Conservation (phyloP, 1,140 invertebrate genomes). For the Euura saliciscinereae region DNA sequence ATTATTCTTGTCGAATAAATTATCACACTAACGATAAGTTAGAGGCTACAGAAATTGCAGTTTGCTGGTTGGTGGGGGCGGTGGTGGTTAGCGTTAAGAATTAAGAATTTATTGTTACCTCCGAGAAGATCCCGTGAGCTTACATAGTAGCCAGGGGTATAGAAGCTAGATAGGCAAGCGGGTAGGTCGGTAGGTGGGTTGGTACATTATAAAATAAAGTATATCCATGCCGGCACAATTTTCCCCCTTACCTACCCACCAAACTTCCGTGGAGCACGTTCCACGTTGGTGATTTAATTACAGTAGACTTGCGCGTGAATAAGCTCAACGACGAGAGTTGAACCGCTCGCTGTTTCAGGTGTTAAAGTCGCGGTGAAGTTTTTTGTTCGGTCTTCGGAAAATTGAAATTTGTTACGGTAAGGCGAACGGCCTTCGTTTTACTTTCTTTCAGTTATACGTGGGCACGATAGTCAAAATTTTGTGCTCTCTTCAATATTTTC, state of each 20-base stretch:
- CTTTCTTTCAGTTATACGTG: too few species aligned
- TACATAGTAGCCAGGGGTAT: background rate
- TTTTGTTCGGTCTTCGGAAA: too few species aligned
- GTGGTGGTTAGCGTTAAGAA: background rate
- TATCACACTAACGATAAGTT: too few species aligned
- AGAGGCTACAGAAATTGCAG: too few species aligned
- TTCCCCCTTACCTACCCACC: too few species aligned
- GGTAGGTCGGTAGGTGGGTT: background rate
- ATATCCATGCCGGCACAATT: background rate
- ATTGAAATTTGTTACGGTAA: too few species aligned
- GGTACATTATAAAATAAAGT: background rate
- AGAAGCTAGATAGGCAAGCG: background rate
- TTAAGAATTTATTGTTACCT: background rate
- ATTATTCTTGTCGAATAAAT: too few species aligned
- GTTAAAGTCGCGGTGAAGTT: too few species aligned
- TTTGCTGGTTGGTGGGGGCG: too few species aligned
- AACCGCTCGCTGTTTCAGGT: background rate
- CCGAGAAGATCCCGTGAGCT: background rate
- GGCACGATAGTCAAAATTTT: too few species aligned
- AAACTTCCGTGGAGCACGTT: background rate
- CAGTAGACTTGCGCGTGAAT: background rate
- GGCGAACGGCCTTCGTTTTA: too few species aligned
- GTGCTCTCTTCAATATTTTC: too few species aligned
- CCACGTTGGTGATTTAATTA: constrained; percentile 7
- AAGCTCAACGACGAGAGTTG: background rate